Conservation (phyloP, 2,888 invertebrate species). For the Leistus spinibarbis region DNA sequence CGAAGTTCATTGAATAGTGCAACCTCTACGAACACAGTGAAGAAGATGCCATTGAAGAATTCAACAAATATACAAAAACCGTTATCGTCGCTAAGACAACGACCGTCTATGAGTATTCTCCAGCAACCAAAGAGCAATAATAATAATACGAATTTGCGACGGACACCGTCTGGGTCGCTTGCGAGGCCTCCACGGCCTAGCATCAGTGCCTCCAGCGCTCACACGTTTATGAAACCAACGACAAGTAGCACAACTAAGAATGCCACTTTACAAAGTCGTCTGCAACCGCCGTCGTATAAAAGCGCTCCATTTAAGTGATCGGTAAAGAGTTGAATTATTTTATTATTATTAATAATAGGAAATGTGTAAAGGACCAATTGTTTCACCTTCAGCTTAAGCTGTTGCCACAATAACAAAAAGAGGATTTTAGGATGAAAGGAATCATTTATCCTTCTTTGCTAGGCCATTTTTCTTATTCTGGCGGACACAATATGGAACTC, state of each 20-base stretch:
- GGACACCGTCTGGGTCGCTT: conserved; percentile 49
- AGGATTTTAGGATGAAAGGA: no score
- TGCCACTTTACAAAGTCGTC: conserved; percentile 44
- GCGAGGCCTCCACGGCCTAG: conserved; percentile 52
- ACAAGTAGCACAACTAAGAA: conserved; percentile 73
- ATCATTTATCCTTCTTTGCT: no score
- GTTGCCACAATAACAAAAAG: no score
- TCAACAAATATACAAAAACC: conserved; percentile 35
- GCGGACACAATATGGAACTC: no score
- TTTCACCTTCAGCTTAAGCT: not conserved
- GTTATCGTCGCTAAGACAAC: conserved; percentile 49
- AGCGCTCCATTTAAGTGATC: conserved; percentile 21
- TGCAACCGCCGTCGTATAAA: conserved; percentile 6
- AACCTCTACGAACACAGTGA: conserved; percentile 77
- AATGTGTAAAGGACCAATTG: not conserved
- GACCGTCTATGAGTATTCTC: conserved; percentile 54
- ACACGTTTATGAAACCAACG: conserved; percentile 86
- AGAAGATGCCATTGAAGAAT: conserved; percentile 64
- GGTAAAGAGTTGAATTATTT: not conserved
- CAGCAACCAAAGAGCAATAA: conserved; percentile 47
- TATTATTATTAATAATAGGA: not conserved
- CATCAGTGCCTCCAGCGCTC: conserved; percentile 51
- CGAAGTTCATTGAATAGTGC: conserved; percentile 84
- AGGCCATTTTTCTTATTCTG: no score
- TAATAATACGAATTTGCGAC: conserved; percentile 54